Evolutionary conservation across 1,140 invertebrate species (phyloP), one percentile per base, ranked within the genome.

Genomic region (Temnothorax nylanderi): DNA sequence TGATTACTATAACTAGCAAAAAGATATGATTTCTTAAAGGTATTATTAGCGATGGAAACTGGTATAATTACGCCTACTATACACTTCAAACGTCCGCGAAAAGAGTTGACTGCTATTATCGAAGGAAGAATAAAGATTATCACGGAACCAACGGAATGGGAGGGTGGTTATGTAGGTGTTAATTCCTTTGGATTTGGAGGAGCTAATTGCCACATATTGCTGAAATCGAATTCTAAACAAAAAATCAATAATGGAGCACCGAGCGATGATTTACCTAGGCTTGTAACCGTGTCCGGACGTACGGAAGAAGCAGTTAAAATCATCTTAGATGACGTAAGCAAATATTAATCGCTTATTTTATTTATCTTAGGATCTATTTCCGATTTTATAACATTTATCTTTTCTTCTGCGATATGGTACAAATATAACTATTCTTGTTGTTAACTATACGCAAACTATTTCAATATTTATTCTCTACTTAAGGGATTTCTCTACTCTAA

Each of bases 61-160:
- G 96, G 96, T n/a, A 87, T 95, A 0, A 26, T 97, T 98, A n/a
- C n/a, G 10, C 96, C 97, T 5, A 98, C 98, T 93, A 94, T 98
- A 3, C 97, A 98, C 91, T 98, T 96, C 90, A 96, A 96, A 11
- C 95, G 89, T 8, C 97, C 97, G 2, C 97, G 96, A 76, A 95
- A 97, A 44, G 96, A 97, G 62, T 97, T 98, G 37, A 95, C 96
- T 56, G 96, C 96, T 26, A 93, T 98, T 5, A 90, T 96, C 8
- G 96, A 97, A 88, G 97, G 97, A 11, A 94, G 95, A 74, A 67
- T 96, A 0, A 80, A 96, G 90, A 97, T 98, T 11, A 96, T 98
- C 0, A 96, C 96, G 0, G 95, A 97, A 78, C 95, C 96, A 54
- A 97, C 95, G 0, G 94, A 95, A 11, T 97, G 97, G 96, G 93